Evolutionary conservation across 2,113 vertebrate genomes (phyloP), one percentile per base, ranked within the genome.

Genomic region (Gambusia affinis): DNA sequence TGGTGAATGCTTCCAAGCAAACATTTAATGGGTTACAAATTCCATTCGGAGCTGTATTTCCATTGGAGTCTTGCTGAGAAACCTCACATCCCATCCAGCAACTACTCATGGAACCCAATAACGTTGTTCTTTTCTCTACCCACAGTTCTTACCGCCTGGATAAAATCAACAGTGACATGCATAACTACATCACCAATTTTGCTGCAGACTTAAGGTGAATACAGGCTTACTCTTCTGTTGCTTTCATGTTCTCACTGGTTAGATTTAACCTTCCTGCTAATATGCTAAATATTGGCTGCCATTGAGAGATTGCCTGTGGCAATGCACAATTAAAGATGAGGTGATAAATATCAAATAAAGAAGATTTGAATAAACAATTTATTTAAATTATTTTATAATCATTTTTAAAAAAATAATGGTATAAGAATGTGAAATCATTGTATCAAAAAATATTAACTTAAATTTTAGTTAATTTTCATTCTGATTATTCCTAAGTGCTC

Each of bases 121-220:
- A 90, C 88, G 83, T 57, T 87, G 75, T 88, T 92, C 81, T 92
- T 78, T 92, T 92, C 76, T 95, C 85, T 93, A 79, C 90, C 91
- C 86, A 84, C 94, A 95, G 94, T 91, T 95, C 94, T 87, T 95
- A 94, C 89, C 94, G 92, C 84, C 87, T 95, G 93, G 94, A 95
- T 91, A 95, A 94, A 92, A 94, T 94, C 89, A 95, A 94, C 91
- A 94, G 93, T 85, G 94, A 95, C 89, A 91, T 94, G 93, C 90
- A 92, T 91, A 95, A 94, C 92, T 95, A 95, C 93, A 95, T 95
- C 94, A 94, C 94, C 93, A 95, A 95, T 93, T 94, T 95, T 80
- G 94, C 94, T 80, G 93, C 93, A 92, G 94, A 95, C 91, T 92
- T 95, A 89, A 95, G 93, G 94, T 95, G 91, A 94, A 92, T 92